These are phyloP conservation scores for Esox masquinongy DNA, from an alignment of 2,797 vertebrate species.

Conservation along the genomic window DNA sequence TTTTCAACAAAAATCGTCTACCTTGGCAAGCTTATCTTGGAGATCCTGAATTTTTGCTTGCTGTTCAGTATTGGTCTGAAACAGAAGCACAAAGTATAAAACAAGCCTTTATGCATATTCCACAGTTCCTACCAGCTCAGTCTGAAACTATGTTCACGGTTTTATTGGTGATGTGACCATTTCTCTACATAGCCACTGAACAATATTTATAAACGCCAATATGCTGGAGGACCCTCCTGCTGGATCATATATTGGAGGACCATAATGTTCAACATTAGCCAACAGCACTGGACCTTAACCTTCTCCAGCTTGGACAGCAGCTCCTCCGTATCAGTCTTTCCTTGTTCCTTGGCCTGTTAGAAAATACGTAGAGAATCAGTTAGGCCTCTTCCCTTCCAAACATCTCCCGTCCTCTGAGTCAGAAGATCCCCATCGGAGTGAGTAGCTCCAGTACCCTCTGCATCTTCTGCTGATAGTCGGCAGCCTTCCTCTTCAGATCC, in stretches of 20 bases:
- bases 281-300: slow-evolving; percentile 66
- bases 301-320: slow-evolving; percentile 88
- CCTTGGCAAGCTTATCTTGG: slow-evolving; percentile 94
- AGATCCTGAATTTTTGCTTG: slow-evolving; percentile 93
- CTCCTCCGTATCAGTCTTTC: slow-evolving; percentile 91
- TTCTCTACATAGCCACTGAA: not conserved
- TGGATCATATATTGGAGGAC: not conserved
- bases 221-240: not conserved
- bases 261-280: not conserved
- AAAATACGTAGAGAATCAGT: slow-evolving; percentile 10
- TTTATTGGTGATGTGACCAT: not conserved
- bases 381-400: not conserved
- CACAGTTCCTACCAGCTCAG: not conserved
- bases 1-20: slow-evolving; percentile 52
- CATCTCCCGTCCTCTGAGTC: not conserved
- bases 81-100: slow-evolving; percentile 28
- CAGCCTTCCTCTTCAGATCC: slow-evolving; percentile 92
- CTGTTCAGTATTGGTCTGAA: slow-evolving; percentile 90
- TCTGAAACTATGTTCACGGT: not conserved
- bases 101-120: not conserved
- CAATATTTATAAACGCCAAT: not conserved
- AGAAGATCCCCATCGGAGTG: not conserved
- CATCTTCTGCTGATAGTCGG: slow-evolving; percentile 91
- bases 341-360: slow-evolving; percentile 92
- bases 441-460: slow-evolving; percentile 81